phyloP scores from a whole-genome alignment of 2,797 vertebrate species.

The Melanitta fusca region DNA sequence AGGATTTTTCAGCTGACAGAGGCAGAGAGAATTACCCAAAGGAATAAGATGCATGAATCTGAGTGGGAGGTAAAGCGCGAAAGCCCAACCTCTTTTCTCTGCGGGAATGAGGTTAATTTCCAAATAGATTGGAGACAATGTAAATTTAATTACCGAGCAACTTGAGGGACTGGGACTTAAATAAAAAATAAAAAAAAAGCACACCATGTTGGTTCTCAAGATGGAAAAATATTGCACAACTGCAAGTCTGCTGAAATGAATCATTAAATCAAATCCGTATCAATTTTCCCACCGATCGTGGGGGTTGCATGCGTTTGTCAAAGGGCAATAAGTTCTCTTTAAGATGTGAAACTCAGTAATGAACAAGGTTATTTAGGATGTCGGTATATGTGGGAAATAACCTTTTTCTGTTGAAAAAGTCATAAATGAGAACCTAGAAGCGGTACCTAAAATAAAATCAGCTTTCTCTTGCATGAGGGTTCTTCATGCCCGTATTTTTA shows the following conservation, averaged over 20 bases:
- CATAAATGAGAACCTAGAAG: not conserved
- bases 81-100: constrained; percentile 4
- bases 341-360: not conserved
- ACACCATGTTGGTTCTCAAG: constrained; percentile 24
- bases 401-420: not conserved
- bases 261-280: constrained; percentile 13
- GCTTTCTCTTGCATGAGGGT: not conserved
- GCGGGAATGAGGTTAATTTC: constrained; percentile 63
- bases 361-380: not conserved
- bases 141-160: constrained; percentile 56
- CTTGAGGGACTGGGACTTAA: constrained; percentile 13
- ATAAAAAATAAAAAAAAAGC: not conserved
- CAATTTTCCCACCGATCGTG: not conserved
- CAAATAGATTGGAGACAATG: constrained; percentile 54
- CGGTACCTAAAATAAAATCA: not conserved
- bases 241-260: not conserved
- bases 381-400: not conserved
- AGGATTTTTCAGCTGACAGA: too few species aligned
- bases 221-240: constrained; percentile 47
- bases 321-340: not conserved
- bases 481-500: not conserved
- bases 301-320: not conserved
- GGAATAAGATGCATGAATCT: not conserved
- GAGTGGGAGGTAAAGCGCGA: constrained; percentile 20
- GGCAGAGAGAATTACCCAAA: too few species aligned